Evolutionary conservation across 1,140 invertebrate genomes (phyloP).

Genomic region (Tenebrio molitor): DNA sequence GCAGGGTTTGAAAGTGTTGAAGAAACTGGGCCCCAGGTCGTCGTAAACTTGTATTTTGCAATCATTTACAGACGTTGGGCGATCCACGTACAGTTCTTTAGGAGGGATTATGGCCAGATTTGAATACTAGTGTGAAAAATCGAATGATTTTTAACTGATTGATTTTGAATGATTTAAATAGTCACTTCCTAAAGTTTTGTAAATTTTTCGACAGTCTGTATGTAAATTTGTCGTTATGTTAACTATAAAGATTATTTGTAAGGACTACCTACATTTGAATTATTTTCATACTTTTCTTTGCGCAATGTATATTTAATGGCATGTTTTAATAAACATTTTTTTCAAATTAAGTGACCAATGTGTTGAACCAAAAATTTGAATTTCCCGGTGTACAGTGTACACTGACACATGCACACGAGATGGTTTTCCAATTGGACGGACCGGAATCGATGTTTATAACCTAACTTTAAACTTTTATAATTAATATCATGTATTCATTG

Average conservation of each 20-base stretch:
- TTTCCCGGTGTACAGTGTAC: not conserved
- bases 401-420: not conserved
- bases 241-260: too few relatives aligned
- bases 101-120: too few relatives aligned
- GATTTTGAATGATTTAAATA: too few relatives aligned
- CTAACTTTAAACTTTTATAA: not conserved
- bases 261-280: not conserved
- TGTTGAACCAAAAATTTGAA: too few relatives aligned
- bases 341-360: too few relatives aligned
- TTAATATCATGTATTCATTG: not conserved
- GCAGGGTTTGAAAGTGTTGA: conserved; percentile 82
- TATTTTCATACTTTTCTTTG: conserved; percentile 32
- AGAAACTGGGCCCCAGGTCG: conserved; percentile 73
- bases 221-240: too few relatives aligned
- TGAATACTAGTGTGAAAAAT: too few relatives aligned
- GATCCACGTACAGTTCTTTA: too few relatives aligned
- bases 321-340: conserved; percentile 8
- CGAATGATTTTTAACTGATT: too few relatives aligned
- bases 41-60: conserved; percentile 50
- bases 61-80: conserved; percentile 3
- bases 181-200: too few relatives aligned
- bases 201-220: too few relatives aligned
- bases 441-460: not conserved
- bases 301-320: conserved; percentile 20
- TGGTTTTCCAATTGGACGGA: not conserved